Percentiles rank a stretch among this genome's conserved stretches.
phyloP scores from a whole-genome alignment of 2,113 vertebrate genomes.

The Muntiacus reevesi region DNA sequence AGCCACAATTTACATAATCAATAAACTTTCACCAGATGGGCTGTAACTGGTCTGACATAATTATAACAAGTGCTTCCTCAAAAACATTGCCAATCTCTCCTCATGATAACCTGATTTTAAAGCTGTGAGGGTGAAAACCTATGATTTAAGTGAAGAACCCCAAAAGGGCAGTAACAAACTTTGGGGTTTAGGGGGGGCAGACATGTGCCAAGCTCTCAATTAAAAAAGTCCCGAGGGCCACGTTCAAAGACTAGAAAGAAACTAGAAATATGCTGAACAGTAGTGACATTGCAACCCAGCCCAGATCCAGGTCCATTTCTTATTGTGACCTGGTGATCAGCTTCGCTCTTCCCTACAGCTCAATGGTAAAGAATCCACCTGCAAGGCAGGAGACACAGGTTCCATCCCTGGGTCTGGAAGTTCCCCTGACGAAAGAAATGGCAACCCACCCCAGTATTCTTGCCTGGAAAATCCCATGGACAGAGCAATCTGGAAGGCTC shows the following conservation, averaged over 20 bases:
- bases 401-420: background rate
- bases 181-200: background rate
- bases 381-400: background rate
- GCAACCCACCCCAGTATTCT: background rate
- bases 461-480: background rate
- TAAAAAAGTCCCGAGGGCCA: background rate
- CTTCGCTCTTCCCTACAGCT: background rate
- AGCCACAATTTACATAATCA: background rate
- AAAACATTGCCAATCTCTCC: background rate
- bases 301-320: background rate
- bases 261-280: background rate
- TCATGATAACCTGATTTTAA: background rate
- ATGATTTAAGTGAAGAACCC: background rate
- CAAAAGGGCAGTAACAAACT: background rate
- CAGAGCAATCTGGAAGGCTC: background rate
- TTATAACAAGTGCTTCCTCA: background rate
- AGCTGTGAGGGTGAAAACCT: background rate
- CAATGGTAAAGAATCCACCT: background rate
- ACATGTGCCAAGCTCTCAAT: background rate
- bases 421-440: background rate
- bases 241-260: background rate
- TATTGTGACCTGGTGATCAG: background rate
- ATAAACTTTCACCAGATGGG: background rate
- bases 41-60: background rate
- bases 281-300: background rate